Evolutionary conservation across 2,113 vertebrate genomes (phyloP), one percentile per base, ranked within the genome.

Genomic region (Acrocephalus arundinaceus): DNA sequence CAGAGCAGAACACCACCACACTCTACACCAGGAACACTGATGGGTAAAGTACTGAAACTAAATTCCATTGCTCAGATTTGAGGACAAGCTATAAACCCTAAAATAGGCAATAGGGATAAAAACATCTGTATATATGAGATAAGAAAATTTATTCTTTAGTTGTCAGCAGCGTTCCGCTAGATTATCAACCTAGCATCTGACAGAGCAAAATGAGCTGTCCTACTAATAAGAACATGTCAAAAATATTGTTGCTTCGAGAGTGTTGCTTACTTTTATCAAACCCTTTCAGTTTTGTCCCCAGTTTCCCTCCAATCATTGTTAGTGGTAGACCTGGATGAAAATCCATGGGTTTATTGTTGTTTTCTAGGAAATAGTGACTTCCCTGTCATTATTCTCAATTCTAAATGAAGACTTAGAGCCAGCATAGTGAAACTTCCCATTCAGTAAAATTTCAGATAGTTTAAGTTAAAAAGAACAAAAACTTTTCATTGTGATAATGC

Each of bases 101-200:
- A 93, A 70, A 67, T 23, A 90, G 27, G 59, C 55, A 80, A 31
- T 10, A 66, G 39, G n/a, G 27, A 71, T 93, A 24, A 62, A 90
- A 88, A 86, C 17, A 45, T 85, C 70, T 85, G 31, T 83, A 71
- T 67, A 46, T 48, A 25, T 10, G 37, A 70, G 82, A 91, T 74
- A 97, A 85, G 67, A 82, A 89, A 85, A 90, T 77, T 46, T 91
- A 67, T 93, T 90, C 67, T 83, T 88, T 67, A 65, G n/a, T 54
- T 73, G 57, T 66, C 37, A 87, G 58, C n/a, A 85, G 63, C 35
- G 62, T 89, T 48, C n/a, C 30, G 70, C 35, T 67, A 70, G 66
- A 55, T 73, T 87, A 89, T 91, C 85, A 91, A 6, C n/a, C 22
- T 58, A 73, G 15, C 30, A 76, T 79, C 70, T 91, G 49, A 87